Base-by-base conservation (phyloP, 1,140 invertebrate species). In the Nasonia giraulti region DNA sequence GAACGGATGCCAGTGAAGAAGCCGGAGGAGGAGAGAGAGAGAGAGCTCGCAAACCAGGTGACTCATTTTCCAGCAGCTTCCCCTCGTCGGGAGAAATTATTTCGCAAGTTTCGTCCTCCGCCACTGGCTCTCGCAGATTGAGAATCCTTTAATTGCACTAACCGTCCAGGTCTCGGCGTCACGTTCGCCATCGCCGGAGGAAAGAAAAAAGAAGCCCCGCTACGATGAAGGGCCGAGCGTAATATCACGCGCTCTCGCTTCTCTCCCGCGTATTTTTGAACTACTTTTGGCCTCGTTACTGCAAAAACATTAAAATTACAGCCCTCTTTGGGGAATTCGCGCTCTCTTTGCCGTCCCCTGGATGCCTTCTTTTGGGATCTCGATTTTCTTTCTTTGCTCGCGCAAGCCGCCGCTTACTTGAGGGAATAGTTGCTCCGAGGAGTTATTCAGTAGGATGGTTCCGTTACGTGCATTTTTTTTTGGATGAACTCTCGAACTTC, bases 1-100 rank as follows among this genome's bases (percentile, higher is more conserved):
- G 89, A 91, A 89, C 88, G 75, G 37, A 80, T 89, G 90, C 90
- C 90, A 91, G 84, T 86, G 86, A 87, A 87, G 84, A 82, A 80
- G 74, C 74, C 40, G 44, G 44, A 44, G 37, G 40, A 44, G 40
- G 50, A 14, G 12, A 55, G 17, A 4, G 50, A 12, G 2, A 5
- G 50, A 55, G 50, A 20, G 66, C 47, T 74, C 12, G 44, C 75
- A 76, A 55, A 47, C 40, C 80, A 83, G 76, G 83, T 80, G 76
- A 84, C 78, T 85, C 68, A 50, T 86, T 80, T 87, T 75, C 68
- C 68, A 27, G 31, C 68, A 71, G 68, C 27, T 33, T 27, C 11
- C 11, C 23, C 68, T 12, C 23, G 7, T n/a, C 23, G 0, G 7
- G 37, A 85, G 37, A 75, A 90, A 90, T 89, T 90, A 90, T 90